These are phyloP conservation scores for Nansenia antarctica DNA, from an alignment of 2,113 vertebrate genomes.

Conservation along the genomic window DNA sequence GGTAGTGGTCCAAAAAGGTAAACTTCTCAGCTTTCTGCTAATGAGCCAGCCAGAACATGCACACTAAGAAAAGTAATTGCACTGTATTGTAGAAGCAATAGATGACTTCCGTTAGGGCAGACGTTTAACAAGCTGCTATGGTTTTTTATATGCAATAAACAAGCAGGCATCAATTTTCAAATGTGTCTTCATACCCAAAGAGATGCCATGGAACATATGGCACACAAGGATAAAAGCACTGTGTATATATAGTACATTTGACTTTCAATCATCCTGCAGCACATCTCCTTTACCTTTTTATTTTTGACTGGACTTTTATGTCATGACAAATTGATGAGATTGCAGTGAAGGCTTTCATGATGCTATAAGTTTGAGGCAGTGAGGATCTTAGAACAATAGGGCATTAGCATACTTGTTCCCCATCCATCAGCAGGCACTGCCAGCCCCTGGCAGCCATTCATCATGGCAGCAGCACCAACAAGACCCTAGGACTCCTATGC, in stretches of 20 bases:
- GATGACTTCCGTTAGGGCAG: not conserved
- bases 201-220: not conserved
- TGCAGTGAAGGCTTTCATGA: conserved; percentile 49
- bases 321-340: conserved; percentile 58
- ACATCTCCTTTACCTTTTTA: not conserved
- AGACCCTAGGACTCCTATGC: not conserved
- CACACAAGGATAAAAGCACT: not conserved
- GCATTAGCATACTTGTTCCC: conserved; percentile 60
- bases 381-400: conserved; percentile 63
- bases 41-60: not conserved
- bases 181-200: not conserved
- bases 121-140: not conserved
- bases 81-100: not conserved
- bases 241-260: not conserved
- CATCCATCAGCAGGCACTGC: conserved; percentile 34
- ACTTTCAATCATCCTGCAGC: not conserved
- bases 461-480: conserved; percentile 46
- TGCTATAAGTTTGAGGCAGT: conserved; percentile 53
- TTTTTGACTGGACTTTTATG: conserved; percentile 43
- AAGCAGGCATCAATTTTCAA: not conserved
- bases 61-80: not conserved
- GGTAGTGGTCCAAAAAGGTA: not conserved
- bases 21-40: not conserved
- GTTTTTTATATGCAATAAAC: not conserved
- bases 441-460: conserved; percentile 59